These are phyloP conservation scores for Mythimna impura DNA, from an alignment of 2,888 invertebrate species.

Conservation along the genomic window DNA sequence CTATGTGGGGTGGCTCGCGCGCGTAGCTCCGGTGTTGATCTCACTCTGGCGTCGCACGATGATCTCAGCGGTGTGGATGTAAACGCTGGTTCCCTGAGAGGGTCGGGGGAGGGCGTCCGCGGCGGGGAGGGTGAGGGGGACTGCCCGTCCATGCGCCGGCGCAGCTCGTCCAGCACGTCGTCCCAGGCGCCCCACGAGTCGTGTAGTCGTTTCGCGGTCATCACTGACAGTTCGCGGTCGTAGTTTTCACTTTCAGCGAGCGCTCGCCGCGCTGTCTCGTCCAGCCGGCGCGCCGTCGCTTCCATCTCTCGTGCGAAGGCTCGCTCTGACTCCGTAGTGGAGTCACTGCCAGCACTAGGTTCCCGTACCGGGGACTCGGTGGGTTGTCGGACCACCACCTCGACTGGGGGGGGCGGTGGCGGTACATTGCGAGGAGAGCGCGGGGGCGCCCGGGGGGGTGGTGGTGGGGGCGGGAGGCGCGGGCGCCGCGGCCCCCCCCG, in stretches of 20 bases:
- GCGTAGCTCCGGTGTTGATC: constrained; percentile 92
- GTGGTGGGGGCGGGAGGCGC: constrained; percentile 83
- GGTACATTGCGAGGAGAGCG: constrained; percentile 67
- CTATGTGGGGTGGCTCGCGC: constrained; percentile 83
- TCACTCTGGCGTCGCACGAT: constrained; percentile 81
- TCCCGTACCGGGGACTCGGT: constrained; percentile 79
- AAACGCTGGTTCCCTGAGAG: constrained; percentile 85
- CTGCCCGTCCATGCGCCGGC: constrained; percentile 83
- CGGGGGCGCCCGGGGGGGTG: constrained; percentile 72
- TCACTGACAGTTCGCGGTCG: constrained; percentile 89
- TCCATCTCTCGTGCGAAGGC: constrained; percentile 88
- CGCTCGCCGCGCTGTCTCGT: constrained; percentile 82
- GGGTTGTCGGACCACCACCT: constrained; percentile 69
- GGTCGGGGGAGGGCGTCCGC: constrained; percentile 84
- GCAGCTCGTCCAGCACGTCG: constrained; percentile 86
- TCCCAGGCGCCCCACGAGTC: constrained; percentile 89
- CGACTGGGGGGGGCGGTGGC: constrained; percentile 77
- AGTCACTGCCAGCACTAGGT: constrained; percentile 86
- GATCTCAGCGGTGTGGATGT: constrained; percentile 91
- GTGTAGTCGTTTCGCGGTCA: constrained; percentile 87
- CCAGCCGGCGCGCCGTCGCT: constrained; percentile 84
- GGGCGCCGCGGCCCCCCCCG: constrained; percentile 82
- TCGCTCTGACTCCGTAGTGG: constrained; percentile 87
- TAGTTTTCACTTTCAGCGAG: constrained; percentile 89
- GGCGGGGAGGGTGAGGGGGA: constrained; percentile 84